Evolutionary conservation across 1,140 invertebrate species (phyloP), one percentile per base, ranked within the genome.

Genomic region (Ceratina japonica): DNA sequence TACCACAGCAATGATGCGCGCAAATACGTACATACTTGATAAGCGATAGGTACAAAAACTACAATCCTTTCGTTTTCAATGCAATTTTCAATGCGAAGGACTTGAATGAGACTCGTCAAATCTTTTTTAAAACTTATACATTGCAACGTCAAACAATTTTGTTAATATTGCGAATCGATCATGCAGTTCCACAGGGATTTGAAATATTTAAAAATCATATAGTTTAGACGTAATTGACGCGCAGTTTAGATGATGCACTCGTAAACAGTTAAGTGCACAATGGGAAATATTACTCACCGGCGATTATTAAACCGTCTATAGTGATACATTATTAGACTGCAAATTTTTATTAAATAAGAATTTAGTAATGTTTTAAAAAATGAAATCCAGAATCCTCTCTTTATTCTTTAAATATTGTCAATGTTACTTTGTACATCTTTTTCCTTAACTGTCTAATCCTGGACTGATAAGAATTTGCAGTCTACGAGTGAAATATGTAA

Each of bases 251-350:
- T 52, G 64, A 31, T 80, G 78, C 73, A 80, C 73, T 72, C 31
- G 65, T 3, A 49, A 72, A 22, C 24, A 71, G 44, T 64, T 54
- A 54, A 22, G 15, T 77, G 61, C 44, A 71, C 66, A 49, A 75
- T 68, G 31, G 70, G 7, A 68, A 80, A 4, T 58, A 70, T 66
- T 81, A 64, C 69, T 81, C 58, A 78, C 44, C 64, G 81, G 54
- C 81, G 70, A 84, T 87, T 78, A 87, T 87, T 87, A 75, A 86
- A 81, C 77, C 82, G 73, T 88, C 80, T 63, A 78, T 81, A 81
- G 81, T 88, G 83, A 83, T 86, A 88, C 78, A 84, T 79, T 80
- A 83, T 75, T 85, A 84, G 76, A 54, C 18, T 44, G 37, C 37
- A 8, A 44, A 44, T 44, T 44, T 44, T 44, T 44, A 44, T 44